These are phyloP conservation scores for Drosophila sproati DNA, from an alignment of 1,140 invertebrate genomes.

Conservation along the genomic window DNA sequence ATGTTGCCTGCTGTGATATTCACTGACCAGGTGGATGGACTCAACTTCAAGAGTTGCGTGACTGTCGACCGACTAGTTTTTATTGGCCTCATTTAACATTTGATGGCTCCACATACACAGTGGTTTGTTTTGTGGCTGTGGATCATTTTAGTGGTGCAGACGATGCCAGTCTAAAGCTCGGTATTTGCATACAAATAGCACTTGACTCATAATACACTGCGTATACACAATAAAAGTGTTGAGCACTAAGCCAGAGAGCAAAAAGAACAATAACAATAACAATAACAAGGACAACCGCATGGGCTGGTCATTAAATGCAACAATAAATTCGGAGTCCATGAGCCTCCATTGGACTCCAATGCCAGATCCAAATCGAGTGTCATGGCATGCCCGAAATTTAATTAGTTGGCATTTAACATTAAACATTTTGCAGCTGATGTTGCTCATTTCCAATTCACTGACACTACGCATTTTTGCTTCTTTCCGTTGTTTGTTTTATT, in stretches of 20 bases:
- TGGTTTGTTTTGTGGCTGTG: conserved; percentile 36
- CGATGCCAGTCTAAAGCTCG: conserved; percentile 18
- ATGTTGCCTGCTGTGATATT: not conserved
- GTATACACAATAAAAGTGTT: conserved; percentile 72
- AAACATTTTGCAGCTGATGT: conserved; percentile 62
- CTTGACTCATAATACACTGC: conserved; percentile 63
- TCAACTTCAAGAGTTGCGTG: conserved; percentile 33
- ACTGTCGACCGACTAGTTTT: conserved; percentile 31
- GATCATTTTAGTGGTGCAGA: conserved; percentile 45
- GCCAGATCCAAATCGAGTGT: conserved; percentile 30
- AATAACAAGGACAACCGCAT: conserved; percentile 59
- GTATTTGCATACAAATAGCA: conserved; percentile 54
- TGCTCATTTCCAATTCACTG: conserved; percentile 24
- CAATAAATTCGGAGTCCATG: conserved; percentile 65
- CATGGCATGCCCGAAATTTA: conserved; percentile 74
- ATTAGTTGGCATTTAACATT: conserved; percentile 82
- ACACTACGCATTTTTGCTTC: conserved; percentile 31
- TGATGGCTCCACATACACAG: conserved; percentile 41
- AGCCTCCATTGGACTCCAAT: not conserved
- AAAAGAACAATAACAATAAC: conserved; percentile 21
- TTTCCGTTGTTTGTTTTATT: conserved; percentile 26
- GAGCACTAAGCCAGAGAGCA: conserved; percentile 32
- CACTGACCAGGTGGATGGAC: not conserved
- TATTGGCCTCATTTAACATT: conserved; percentile 72
- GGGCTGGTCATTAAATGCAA: conserved; percentile 74